Evolutionary conservation across 2,888 invertebrate genomes (phyloP).

Genomic region (Tetrapedia diversipes): DNA sequence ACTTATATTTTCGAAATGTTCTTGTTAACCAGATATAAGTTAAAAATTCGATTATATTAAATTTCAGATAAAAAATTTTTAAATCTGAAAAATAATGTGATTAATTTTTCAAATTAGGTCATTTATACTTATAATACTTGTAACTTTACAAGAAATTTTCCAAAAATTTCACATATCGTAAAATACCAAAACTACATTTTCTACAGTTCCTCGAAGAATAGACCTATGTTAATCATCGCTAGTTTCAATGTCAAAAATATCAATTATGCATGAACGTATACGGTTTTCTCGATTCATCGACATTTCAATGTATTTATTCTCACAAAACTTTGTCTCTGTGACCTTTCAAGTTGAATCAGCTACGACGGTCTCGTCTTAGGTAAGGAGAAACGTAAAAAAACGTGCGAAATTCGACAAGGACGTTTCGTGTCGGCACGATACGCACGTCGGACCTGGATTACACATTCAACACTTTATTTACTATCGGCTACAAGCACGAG

Average conservation of each 20-base stretch:
- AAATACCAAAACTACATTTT: too few species aligned
- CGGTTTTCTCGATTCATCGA: neutral
- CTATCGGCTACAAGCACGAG: neutral
- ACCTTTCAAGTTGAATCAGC: conserved; percentile 5
- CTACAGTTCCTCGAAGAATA: too few species aligned
- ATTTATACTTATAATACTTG: too few species aligned
- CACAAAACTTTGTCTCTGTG: neutral
- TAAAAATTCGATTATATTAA: too few species aligned
- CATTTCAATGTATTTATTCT: neutral
- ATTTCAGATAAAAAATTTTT: too few species aligned
- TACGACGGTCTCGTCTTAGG: conserved; percentile 3
- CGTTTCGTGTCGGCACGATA: conserved; percentile 24
- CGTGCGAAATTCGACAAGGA: conserved; percentile 44
- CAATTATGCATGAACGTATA: conserved; percentile 2
- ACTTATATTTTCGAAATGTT: too few species aligned
- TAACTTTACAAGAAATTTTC: too few species aligned
- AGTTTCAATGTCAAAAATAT: conserved; percentile 6
- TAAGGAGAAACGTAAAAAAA: conserved; percentile 32
- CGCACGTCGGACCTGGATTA: conserved; percentile 30
- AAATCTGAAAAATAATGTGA: too few species aligned
- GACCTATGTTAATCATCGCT: too few species aligned
- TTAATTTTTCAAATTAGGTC: too few species aligned
- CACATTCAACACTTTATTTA: conserved; percentile 32
- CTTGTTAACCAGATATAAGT: too few species aligned
- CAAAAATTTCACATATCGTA: too few species aligned